Percentiles rank a stretch among this genome's conserved stretches.
Evolutionary conservation across 2,888 invertebrate species (phyloP).

Genomic region (Drosophila lutescens): DNA sequence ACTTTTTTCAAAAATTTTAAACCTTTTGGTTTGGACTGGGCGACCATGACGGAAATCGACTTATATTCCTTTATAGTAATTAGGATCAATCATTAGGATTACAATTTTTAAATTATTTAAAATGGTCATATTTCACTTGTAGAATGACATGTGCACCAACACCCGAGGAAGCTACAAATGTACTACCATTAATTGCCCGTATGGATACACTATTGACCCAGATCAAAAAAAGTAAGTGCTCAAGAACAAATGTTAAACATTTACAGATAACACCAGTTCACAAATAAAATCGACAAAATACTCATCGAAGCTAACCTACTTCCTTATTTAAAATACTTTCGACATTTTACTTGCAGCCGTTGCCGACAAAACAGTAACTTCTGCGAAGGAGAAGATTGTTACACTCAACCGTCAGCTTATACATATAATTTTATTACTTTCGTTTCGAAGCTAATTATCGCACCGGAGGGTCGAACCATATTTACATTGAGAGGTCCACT

Average conservation of each 20-base stretch:
- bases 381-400: conserved; percentile 91
- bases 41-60: too few relatives aligned
- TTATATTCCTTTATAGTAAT: too few relatives aligned
- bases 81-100: too few relatives aligned
- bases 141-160: conserved; percentile 93
- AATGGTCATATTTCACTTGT: neutral
- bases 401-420: conserved; percentile 92
- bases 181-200: conserved; percentile 93
- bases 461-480: conserved; percentile 87
- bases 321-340: neutral
- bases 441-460: conserved; percentile 92
- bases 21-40: too few relatives aligned
- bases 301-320: too few relatives aligned
- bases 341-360: conserved; percentile 87
- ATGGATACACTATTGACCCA: conserved; percentile 91
- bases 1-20: too few relatives aligned
- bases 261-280: neutral
- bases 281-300: too few relatives aligned
- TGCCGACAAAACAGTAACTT: conserved; percentile 90
- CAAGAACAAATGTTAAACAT: neutral
- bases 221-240: conserved; percentile 90
- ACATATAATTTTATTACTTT: conserved; percentile 97
- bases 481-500: conserved; percentile 95
- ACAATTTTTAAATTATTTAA: too few relatives aligned
- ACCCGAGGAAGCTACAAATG: conserved; percentile 95